Evolutionary conservation across 1,140 invertebrate species (phyloP).

Genomic region (Rhyacophila brunnea): DNA sequence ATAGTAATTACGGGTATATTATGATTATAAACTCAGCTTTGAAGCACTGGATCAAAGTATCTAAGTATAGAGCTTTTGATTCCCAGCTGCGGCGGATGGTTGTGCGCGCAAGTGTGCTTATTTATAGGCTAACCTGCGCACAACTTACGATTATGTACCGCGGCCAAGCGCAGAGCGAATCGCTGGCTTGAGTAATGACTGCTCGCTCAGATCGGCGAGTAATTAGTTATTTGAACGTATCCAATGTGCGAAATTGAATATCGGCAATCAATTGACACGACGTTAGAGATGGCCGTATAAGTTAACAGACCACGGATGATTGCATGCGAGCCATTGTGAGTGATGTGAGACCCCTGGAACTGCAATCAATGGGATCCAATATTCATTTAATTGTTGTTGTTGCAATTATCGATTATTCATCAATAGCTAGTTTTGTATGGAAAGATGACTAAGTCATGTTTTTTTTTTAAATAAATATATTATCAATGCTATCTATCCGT

Average conservation of each 20-base stretch:
- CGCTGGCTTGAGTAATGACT: constrained; percentile 29
- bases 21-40: no score
- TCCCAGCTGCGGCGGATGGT: no score
- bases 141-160: constrained; percentile 29
- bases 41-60: no score
- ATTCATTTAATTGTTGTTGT: no score
- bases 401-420: no score
- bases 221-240: constrained; percentile 37
- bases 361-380: background rate
- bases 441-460: no score
- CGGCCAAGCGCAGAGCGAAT: constrained; percentile 1
- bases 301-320: background rate
- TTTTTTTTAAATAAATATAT: no score
- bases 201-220: constrained; percentile 32
- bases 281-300: constrained; percentile 12
- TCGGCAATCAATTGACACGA: constrained; percentile 33
- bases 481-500: no score
- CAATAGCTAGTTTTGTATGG: no score
- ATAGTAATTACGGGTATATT: no score
- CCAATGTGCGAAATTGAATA: constrained; percentile 37
- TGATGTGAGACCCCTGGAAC: background rate
- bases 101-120: constrained; percentile 6
- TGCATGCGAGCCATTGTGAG: constrained; percentile 15
- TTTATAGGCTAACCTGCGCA: constrained; percentile 21
- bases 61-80: no score